Evolutionary conservation across 1,140 invertebrate genomes (phyloP).

Genomic region (Daktulosphaira vitifoliae): DNA sequence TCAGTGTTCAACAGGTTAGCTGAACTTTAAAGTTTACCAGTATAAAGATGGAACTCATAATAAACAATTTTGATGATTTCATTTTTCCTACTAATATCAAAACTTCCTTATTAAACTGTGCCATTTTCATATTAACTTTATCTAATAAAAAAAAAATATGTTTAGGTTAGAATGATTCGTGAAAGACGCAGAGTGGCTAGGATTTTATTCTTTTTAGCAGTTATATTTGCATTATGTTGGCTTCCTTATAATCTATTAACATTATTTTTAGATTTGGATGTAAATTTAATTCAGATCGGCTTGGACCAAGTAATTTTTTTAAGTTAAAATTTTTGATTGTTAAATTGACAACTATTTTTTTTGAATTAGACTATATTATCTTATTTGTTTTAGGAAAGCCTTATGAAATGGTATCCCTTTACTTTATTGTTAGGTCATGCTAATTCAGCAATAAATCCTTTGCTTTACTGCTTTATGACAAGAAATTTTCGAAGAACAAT

Average conservation of each 20-base stretch:
- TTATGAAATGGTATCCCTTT: slow-evolving; percentile 43
- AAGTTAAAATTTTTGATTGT: not conserved
- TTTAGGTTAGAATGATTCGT: slow-evolving; percentile 47
- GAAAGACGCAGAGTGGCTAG: slow-evolving; percentile 61
- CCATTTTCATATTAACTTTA: not conserved
- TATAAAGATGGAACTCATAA: no score
- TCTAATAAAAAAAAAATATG: no score
- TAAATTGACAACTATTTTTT: not conserved
- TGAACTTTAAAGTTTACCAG: no score
- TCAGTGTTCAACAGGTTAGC: slow-evolving; percentile 54
- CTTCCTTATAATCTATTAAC: slow-evolving; percentile 64
- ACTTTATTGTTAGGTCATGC: slow-evolving; percentile 56
- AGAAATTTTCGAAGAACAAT: slow-evolving; percentile 69
- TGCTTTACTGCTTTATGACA: slow-evolving; percentile 82
- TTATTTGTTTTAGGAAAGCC: slow-evolving; percentile 4
- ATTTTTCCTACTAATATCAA: no score
- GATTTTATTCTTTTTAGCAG: slow-evolving; percentile 61
- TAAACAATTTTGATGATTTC: no score
- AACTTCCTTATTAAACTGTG: no score
- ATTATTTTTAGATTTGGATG: slow-evolving; percentile 54
- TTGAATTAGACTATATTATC: no score
- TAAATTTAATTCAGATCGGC: slow-evolving; percentile 38
- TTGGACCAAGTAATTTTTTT: slow-evolving; percentile 15
- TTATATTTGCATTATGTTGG: slow-evolving; percentile 69
- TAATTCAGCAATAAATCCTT: slow-evolving; percentile 78